phyloP scores from a whole-genome alignment of 2,797 vertebrate genomes.

The Simalia tracyae region DNA sequence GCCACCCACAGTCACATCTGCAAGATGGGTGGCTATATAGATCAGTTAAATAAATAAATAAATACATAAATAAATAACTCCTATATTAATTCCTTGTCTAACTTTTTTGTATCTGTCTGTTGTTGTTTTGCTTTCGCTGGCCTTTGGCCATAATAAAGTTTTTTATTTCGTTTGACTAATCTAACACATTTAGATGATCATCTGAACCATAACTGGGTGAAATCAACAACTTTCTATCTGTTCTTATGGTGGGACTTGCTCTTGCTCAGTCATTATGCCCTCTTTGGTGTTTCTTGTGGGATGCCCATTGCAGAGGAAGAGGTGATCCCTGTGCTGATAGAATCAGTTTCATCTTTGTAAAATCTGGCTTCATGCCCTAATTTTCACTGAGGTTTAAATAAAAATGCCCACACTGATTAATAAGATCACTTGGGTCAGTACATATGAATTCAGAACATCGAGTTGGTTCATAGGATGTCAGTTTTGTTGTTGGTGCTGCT shows the following conservation, averaged over 20 bases:
- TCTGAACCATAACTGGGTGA: neutral
- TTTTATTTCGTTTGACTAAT: neutral
- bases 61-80: neutral
- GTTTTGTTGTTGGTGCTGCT: neutral
- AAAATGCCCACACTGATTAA: neutral
- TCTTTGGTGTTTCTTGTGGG: neutral
- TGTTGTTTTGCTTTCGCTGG: neutral
- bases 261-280: neutral
- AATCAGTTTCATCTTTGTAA: neutral
- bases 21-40: neutral
- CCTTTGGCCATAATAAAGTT: neutral
- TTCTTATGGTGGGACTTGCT: neutral
- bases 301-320: neutral
- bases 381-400: neutral
- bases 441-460: neutral
- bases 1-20: neutral
- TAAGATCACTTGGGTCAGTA: neutral
- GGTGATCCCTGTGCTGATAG: neutral
- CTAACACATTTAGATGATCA: neutral
- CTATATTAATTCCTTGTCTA: neutral
- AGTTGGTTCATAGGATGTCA: neutral
- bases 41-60: neutral
- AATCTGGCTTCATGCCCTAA: neutral
- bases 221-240: neutral
- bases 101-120: neutral